Conservation (phyloP, 2,888 invertebrate species). For the Rugalucina vietnamica region DNA sequence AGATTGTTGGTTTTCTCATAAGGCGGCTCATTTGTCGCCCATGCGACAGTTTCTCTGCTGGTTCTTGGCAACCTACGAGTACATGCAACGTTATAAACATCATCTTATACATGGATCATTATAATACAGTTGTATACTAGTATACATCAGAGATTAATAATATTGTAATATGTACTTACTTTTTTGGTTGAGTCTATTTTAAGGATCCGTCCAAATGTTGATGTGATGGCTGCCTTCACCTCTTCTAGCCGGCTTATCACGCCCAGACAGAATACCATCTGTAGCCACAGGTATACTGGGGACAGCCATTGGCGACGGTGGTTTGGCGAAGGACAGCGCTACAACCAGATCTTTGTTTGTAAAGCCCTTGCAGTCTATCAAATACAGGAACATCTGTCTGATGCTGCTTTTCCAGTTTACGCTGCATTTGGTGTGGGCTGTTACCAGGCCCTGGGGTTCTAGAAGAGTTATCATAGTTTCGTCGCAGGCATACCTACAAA, state of each 20-base stretch:
- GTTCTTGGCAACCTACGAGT: neutral
- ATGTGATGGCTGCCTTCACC: conserved; percentile 67
- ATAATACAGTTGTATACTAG: no score
- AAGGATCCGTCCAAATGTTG: conserved; percentile 62
- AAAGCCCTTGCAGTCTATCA: conserved; percentile 46
- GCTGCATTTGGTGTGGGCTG: conserved; percentile 52
- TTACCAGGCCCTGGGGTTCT: conserved; percentile 65
- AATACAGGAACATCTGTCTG: conserved; percentile 50
- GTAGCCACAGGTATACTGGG: conserved; percentile 60
- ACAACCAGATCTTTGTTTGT: conserved; percentile 18
- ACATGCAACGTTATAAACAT: no score
- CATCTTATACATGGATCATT: no score
- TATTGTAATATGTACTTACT: no score
- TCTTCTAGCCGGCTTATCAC: conserved; percentile 57
- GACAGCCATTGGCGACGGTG: conserved; percentile 36
- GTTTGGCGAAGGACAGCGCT: conserved; percentile 30
- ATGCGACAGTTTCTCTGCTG: neutral
- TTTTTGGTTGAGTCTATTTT: conserved; percentile 74
- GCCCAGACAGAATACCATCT: conserved; percentile 55
- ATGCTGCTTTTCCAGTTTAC: conserved; percentile 63
- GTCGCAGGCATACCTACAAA: no score
- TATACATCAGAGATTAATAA: no score
- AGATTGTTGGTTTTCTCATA: no score
- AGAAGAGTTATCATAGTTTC: no score
- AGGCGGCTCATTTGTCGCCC: no score